Percentiles rank a stretch among this genome's conserved stretches.
Evolutionary conservation across 1,140 invertebrate genomes (phyloP).

Genomic region (Ooceraea biroi): DNA sequence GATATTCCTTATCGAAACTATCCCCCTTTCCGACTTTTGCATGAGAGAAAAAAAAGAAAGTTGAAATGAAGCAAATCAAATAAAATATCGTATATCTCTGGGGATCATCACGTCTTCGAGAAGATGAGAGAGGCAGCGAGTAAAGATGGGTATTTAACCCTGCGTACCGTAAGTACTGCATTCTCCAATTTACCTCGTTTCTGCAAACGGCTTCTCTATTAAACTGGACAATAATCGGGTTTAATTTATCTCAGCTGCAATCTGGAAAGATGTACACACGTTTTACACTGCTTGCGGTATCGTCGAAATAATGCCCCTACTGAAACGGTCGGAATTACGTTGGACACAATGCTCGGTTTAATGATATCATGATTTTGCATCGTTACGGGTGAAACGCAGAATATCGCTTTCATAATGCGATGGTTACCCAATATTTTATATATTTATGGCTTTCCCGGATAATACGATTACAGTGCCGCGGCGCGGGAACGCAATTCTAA

Average conservation of each 20-base stretch:
- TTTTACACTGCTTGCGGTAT: background rate
- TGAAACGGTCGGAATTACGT: background rate
- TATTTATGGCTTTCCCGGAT: slow-evolving; percentile 55
- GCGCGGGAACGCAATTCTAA: slow-evolving; percentile 57
- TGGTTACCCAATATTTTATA: slow-evolving; percentile 59
- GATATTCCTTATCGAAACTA: background rate
- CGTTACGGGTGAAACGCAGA: background rate
- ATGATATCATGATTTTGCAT: slow-evolving; percentile 28
- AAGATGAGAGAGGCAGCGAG: too few relatives aligned
- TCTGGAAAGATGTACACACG: background rate
- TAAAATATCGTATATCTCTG: too few relatives aligned
- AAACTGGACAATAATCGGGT: background rate
- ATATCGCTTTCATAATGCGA: slow-evolving; percentile 56
- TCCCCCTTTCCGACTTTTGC: background rate
- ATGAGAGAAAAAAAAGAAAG: background rate
- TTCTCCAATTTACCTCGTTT: too few relatives aligned
- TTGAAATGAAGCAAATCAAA: too few relatives aligned
- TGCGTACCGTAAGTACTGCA: too few relatives aligned
- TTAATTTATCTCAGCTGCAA: background rate
- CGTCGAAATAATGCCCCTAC: background rate
- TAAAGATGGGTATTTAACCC: too few relatives aligned
- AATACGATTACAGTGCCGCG: slow-evolving; percentile 56
- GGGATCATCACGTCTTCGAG: too few relatives aligned
- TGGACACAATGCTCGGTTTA: slow-evolving; percentile 16
- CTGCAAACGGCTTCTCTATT: too few relatives aligned